These are phyloP conservation scores for Rana temporaria DNA, from an alignment of 2,113 vertebrate genomes.

Conservation along the genomic window DNA sequence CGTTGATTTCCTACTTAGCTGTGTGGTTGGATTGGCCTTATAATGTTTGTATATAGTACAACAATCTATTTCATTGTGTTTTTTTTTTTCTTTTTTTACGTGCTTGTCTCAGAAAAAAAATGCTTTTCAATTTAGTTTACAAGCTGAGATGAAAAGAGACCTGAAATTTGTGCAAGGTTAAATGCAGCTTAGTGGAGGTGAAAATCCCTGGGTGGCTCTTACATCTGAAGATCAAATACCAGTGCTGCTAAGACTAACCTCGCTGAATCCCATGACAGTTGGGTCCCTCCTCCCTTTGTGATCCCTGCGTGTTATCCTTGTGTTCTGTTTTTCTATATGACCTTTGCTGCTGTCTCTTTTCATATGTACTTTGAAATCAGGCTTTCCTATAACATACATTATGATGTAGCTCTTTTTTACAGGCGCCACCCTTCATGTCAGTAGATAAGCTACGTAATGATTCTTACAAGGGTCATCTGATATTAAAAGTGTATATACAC, in stretches of 20 bases:
- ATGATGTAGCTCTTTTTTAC: too few species aligned
- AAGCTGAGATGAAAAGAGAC: conserved; percentile 40
- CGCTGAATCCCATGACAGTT: neutral
- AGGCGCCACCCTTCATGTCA: too few species aligned
- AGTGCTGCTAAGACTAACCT: conserved; percentile 38
- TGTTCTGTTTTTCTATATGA: neutral
- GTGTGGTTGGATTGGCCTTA: too few species aligned
- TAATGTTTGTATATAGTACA: too few species aligned
- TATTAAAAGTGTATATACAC: too few species aligned
- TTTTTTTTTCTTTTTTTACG: neutral
- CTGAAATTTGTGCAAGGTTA: conserved; percentile 27
- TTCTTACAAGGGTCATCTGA: too few species aligned
- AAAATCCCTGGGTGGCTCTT: conserved; percentile 3
- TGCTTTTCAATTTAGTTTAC: conserved; percentile 30
- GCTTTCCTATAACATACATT: too few species aligned
- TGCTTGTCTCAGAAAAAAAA: neutral
- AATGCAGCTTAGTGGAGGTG: conserved; percentile 34
- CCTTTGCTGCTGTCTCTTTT: neutral
- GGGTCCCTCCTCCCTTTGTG: conserved; percentile 4
- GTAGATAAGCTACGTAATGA: too few species aligned
- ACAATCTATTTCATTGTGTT: neutral
- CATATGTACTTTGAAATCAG: too few species aligned
- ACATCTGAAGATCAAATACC: conserved; percentile 49
- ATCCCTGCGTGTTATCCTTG: neutral
- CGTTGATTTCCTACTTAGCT: too few species aligned